Evolutionary conservation across 2,113 vertebrate genomes (phyloP), one percentile per base, ranked within the genome.

Genomic region (Aspiorhynchus laticeps): DNA sequence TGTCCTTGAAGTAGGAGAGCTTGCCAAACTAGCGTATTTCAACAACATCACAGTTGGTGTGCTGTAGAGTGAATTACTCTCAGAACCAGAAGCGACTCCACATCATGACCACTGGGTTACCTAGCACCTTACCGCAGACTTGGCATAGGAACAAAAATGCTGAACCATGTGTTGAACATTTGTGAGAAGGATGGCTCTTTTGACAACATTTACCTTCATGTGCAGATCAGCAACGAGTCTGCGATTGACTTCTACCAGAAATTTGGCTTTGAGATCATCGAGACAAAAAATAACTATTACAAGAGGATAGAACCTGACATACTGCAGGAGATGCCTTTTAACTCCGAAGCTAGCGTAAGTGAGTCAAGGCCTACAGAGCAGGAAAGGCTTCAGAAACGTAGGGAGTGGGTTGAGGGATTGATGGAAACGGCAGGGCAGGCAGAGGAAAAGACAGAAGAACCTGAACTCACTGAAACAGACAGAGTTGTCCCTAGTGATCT

Each of bases 11-110:
- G n/a, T n/a, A n/a, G n/a, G n/a, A n/a, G n/a, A n/a, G n/a, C n/a
- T n/a, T n/a, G n/a, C n/a, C n/a, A n/a, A n/a, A n/a, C n/a, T n/a
- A 99, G 98, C 98, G 19, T 99, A 99, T 95, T 99, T 99, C 95
- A 99, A 99, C 92, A 98, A 99, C 92, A 99, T 99, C 88, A 97
- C 98, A 86, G 98, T 99, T 89, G 98, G 98, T 82, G 80, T 99
- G 98, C 95, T 99, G 98, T 95, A 95, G 98, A 93, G 97, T 99
- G 93, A 98, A 99, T 94, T 97, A 99, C 94, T 99, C 98, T 89
- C 98, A 99, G 94, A 99, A 98, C 94, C 98, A 99, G 93, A 99
- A 99, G 95, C 96, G 98, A 92, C 95, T 99, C 90, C 99, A 99
- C 94, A 99, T 99, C 95, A 99, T 99, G 98, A 99, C 98, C 26